phyloP scores from a whole-genome alignment of 2,113 vertebrate species.

The Lophura nycthemera region DNA sequence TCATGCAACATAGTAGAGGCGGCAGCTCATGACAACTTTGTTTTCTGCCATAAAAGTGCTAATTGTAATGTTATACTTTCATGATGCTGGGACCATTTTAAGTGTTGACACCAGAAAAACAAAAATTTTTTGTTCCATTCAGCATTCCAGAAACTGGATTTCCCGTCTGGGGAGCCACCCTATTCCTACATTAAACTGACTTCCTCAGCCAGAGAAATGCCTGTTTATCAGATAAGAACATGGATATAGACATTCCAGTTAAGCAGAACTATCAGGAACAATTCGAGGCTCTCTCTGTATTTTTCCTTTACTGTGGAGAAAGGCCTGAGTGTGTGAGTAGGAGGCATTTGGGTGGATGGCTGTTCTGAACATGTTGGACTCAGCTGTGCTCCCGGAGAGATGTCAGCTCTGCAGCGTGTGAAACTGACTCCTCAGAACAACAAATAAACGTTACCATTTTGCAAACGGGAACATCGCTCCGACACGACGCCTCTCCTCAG shows the following conservation, averaged over 20 bases:
- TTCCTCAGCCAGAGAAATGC: background rate
- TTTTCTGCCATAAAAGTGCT: background rate
- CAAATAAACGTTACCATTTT: conserved; percentile 78
- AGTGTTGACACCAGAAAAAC: background rate
- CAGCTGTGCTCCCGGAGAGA: conserved; percentile 58
- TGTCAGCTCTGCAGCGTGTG: conserved; percentile 51
- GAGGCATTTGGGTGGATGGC: conserved; percentile 67
- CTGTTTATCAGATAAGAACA: background rate
- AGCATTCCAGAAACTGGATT: background rate
- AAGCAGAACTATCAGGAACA: background rate
- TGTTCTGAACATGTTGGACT: conserved; percentile 74
- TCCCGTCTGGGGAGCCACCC: background rate
- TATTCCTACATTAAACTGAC: background rate
- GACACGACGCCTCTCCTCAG: conserved; percentile 57
- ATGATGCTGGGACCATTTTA: background rate
- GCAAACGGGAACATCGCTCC: conserved; percentile 71
- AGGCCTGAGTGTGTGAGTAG: conserved; percentile 31
- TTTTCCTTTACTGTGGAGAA: conserved; percentile 57
- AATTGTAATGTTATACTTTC: background rate
- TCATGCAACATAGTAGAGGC: background rate
- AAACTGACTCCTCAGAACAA: conserved; percentile 76
- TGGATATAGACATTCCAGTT: background rate
- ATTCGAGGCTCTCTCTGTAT: background rate
- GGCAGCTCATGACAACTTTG: background rate
- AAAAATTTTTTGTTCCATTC: background rate